These are phyloP conservation scores for Pseudonaja textilis DNA, from an alignment of 2,113 vertebrate genomes.

Conservation along the genomic window DNA sequence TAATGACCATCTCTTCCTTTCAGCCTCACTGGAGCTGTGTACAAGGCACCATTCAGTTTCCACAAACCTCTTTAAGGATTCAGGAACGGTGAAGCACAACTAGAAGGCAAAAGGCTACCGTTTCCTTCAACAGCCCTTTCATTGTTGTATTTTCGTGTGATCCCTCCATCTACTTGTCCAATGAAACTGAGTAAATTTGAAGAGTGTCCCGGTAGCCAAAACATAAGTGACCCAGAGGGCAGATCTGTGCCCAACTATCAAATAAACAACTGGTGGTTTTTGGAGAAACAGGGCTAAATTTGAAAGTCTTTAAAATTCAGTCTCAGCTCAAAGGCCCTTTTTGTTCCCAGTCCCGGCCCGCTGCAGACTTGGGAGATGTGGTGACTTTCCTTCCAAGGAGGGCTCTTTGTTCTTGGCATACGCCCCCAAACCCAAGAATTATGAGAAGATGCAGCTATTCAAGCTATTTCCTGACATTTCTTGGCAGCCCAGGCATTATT, in stretches of 20 bases:
- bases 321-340: not conserved
- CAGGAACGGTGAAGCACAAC: not conserved
- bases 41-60: not conserved
- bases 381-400: not conserved
- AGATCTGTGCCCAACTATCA: too few relatives aligned
- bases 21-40: not conserved
- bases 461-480: not conserved
- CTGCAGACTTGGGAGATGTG: not conserved
- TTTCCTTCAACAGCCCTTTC: not conserved
- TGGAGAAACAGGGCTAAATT: not conserved
- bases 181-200: not conserved
- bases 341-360: not conserved
- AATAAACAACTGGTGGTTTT: too few relatives aligned
- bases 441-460: not conserved
- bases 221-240: not conserved
- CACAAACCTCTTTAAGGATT: conserved; percentile 11
- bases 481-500: not conserved
- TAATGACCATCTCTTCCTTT: not conserved
- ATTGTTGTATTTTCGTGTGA: conserved; percentile 1
- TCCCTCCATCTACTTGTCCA: not conserved
- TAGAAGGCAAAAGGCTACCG: conserved; percentile 3
- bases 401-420: not conserved
- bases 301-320: not conserved
- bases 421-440: not conserved
- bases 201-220: not conserved